Base-by-base conservation (phyloP, 2,797 vertebrate species). In the Bufotes viridis region DNA sequence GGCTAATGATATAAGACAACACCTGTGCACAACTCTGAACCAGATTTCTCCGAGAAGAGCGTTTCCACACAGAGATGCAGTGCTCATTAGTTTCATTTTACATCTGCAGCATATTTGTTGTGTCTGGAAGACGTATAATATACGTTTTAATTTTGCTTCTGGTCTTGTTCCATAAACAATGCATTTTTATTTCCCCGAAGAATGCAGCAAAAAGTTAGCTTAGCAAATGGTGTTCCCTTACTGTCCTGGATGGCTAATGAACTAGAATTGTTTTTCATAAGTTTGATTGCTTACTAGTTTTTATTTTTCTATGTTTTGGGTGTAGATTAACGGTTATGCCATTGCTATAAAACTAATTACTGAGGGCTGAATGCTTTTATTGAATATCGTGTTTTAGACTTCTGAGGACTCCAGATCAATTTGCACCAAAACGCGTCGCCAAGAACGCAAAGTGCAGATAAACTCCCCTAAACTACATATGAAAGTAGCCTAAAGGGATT, bases 1-100 rank as follows among this genome's bases (percentile, higher is more conserved):
- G 29, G 72, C 42, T 63, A 85, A 85, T 85, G 72, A 85, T 85
- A 51, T 53, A 63, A 72, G 83, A 85, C 82, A 49, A 84, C 55
- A 85, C 26, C 70, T 75, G 72, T 63, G 58, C 55, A 51, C 24
- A 76, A 63, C 29, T 58, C 29, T 63, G 29, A 1, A 6, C 29
- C 70, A 49, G 17, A 61, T 34, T 74, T 18, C 20, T 84, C 55
- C 9, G 17, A 75, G 18, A 60, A 24, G 20, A 24, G 49, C 9
- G 1, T 55, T 74, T 60, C 18, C 70, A 42, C 29, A 13, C n/a
- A 70, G 63, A 69, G 42, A 57, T 61, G 22, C 55, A 75, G 57
- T 20, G 75, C 49, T 51, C 82, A 51, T 75, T 84, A 75, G 49
- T 75, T 75, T 61, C 1, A 20, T 55, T 24, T 75, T 42, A 75